Evolutionary conservation across 2,888 invertebrate genomes (phyloP).

Genomic region (Sphaeridia pumilis): DNA sequence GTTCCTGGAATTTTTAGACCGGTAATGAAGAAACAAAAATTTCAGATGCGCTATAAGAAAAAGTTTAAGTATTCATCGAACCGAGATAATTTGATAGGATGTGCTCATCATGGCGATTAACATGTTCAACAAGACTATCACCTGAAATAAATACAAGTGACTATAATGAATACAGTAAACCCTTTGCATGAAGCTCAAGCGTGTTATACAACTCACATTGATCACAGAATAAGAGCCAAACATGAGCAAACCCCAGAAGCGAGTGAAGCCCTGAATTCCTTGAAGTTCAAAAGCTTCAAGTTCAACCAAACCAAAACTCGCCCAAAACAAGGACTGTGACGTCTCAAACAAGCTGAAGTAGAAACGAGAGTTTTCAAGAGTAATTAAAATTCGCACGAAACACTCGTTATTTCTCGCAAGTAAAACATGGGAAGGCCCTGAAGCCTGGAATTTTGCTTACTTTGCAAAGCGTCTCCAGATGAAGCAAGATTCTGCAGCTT

Average conservation of each 20-base stretch:
- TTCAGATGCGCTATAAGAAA: neutral
- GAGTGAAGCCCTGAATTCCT: constrained; percentile 40
- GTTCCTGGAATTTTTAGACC: constrained; percentile 55
- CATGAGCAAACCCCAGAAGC: constrained; percentile 47
- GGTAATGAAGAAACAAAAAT: constrained; percentile 1
- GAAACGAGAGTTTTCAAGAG: neutral
- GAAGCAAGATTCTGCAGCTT: constrained; percentile 36
- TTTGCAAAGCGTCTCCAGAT: constrained; percentile 80
- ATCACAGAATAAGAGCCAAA: constrained; percentile 47
- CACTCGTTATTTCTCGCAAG: neutral
- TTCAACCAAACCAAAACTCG: constrained; percentile 44
- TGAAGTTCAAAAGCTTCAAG: constrained; percentile 43
- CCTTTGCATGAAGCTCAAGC: neutral
- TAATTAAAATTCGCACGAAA: neutral
- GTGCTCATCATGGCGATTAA: constrained; percentile 50
- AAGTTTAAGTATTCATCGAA: constrained; percentile 37
- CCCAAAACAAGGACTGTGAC: constrained; percentile 47
- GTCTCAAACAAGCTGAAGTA: constrained; percentile 46
- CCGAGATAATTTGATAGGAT: constrained; percentile 47
- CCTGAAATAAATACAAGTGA: neutral
- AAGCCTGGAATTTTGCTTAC: constrained; percentile 44
- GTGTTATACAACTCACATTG: constrained; percentile 35
- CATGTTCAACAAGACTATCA: constrained; percentile 47
- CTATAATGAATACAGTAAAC: no score
- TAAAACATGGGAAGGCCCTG: neutral